Percentiles rank a stretch among this genome's conserved stretches.
Conservation (phyloP, 2,888 invertebrate genomes). For the Liopterus haemorrhoidalis region DNA sequence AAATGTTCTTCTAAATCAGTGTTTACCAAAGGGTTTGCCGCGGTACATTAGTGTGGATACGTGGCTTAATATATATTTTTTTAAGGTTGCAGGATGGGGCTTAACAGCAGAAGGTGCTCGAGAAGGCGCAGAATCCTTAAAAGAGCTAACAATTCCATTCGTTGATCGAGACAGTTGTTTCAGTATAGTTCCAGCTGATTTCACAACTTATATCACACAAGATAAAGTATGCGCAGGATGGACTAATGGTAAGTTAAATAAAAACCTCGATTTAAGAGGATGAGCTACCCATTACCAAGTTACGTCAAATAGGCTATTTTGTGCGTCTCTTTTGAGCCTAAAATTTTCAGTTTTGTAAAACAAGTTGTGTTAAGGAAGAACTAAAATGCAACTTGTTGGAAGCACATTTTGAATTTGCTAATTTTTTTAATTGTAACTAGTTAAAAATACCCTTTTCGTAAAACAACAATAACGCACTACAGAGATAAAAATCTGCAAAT, state of each 20-base stretch:
- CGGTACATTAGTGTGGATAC: background rate
- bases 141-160: conserved; percentile 26
- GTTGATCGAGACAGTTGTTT: conserved; percentile 29
- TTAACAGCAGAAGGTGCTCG: conserved; percentile 15
- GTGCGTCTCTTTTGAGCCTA: no score
- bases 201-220: conserved; percentile 29
- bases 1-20: background rate
- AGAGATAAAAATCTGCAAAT: no score
- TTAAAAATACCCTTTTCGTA: no score
- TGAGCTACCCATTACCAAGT: conserved; percentile 23
- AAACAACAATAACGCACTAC: no score
- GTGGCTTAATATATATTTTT: background rate
- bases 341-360: conserved; percentile 18
- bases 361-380: no score
- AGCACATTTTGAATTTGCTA: no score
- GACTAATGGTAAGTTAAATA: conserved; percentile 20
- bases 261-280: conserved; percentile 18
- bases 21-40: background rate
- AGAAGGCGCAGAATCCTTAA: conserved; percentile 25
- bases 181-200: conserved; percentile 19
- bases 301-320: no score
- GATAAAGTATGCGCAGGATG: conserved; percentile 42
- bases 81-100: conserved; percentile 34
- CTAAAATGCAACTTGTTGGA: no score
- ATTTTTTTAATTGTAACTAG: no score